These are phyloP conservation scores for Anolis carolinensis DNA, from an alignment of 2,113 vertebrate species.

Conservation along the genomic window DNA sequence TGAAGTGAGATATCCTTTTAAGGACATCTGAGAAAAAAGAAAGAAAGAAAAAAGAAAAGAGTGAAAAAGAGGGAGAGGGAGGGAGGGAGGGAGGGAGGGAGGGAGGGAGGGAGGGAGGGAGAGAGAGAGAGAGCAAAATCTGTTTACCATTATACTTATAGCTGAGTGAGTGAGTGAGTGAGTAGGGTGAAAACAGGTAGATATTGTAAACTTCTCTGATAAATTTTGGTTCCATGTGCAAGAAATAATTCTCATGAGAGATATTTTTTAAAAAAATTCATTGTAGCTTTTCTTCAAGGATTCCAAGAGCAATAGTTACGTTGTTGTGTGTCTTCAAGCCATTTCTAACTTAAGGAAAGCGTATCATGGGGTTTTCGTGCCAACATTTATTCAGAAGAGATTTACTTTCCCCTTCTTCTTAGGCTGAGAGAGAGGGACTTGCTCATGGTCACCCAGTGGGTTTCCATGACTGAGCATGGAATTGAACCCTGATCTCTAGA, in stretches of 20 bases:
- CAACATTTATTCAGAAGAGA: no score
- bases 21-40: slow-evolving; percentile 16
- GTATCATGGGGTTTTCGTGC: no score
- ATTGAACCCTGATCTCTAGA: no score
- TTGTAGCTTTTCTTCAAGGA: not conserved
- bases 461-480: no score
- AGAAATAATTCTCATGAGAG: not conserved
- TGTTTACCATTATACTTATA: not conserved
- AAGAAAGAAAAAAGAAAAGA: not conserved
- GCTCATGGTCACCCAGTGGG: no score
- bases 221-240: not conserved
- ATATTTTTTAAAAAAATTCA: not conserved
- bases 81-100: not conserved
- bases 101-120: slow-evolving; percentile 13
- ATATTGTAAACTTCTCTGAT: not conserved
- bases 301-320: not conserved
- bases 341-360: no score
- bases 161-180: not conserved
- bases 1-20: slow-evolving; percentile 11
- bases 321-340: no score
- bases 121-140: not conserved
- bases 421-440: no score
- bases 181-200: not conserved
- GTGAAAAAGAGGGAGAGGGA: no score
- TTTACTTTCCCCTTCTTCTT: no score